Base-by-base conservation (phyloP, 2,888 invertebrate genomes). In the Reticulitermes lucifugus region DNA sequence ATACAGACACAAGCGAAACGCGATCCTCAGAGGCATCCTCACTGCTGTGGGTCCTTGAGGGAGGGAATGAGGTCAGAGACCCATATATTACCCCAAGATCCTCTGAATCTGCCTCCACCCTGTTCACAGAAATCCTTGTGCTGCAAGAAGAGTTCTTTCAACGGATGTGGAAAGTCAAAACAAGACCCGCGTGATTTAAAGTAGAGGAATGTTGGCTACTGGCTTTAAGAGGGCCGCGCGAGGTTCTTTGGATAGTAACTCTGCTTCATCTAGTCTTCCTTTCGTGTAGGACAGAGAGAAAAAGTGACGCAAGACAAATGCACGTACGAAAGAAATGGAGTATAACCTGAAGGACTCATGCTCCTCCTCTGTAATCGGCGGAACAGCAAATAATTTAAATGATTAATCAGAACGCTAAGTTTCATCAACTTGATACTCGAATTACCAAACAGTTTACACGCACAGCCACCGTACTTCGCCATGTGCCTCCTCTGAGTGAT, bases 121-220 rank as follows among this genome's bases (percentile, higher is more conserved):
- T 73, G 73, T 73, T 41, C 35, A 73, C 41, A 41, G 29, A 5
- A 41, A 73, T 73, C 73, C 73, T 21, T 29, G 7, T 12, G 41
- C 35, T 41, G 29, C 73, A 73, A 73, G 41, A 73, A 41, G n/a
- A 77, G 46, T 77, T 77, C 77, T 77, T 77, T 77, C 43, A n/a
- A 51, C 77, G 77, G 77, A 77, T 77, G 77, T 77, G 77, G 7
- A 77, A 77, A 77, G 77, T 77, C 77, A 77, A 77, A 77, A 77
- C 77, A 77, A 77, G 46, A 77, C 77, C 22, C 43, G 77, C 46
- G 77, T 77, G 77, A 77, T 77, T 77, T 77, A 77, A 46, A 77
- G 77, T 77, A 25, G 43, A 46, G 77, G 77, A 77, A 77, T 77
- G 77, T 77, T 77, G 77, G 77, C 77, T 77, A 22, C 46, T 46